Conservation (phyloP, 2,797 vertebrate species). For the Lates japonicus region DNA sequence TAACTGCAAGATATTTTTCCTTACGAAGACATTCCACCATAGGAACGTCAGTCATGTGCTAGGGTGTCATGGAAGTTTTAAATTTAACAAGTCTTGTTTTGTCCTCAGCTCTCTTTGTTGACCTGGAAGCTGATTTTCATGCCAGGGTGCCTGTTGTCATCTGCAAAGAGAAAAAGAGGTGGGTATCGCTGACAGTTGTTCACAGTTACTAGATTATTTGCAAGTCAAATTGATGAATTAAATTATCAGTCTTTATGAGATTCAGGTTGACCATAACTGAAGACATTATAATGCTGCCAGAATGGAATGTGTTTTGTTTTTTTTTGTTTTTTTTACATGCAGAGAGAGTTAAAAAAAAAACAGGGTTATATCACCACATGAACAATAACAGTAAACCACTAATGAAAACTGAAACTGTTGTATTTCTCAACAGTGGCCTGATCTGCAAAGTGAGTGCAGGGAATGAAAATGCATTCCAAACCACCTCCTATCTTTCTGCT, state of each 20-base stretch:
- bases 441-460: slow-evolving; percentile 96
- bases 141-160: slow-evolving; percentile 94
- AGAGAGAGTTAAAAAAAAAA: neutral
- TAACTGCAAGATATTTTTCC: neutral
- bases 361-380: neutral
- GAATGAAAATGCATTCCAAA: slow-evolving; percentile 94
- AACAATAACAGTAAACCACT: neutral
- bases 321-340: neutral
- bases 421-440: slow-evolving; percentile 86
- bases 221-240: neutral
- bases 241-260: neutral
- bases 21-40: neutral
- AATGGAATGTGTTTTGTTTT: neutral
- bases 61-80: neutral
- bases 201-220: neutral
- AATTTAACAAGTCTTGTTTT: slow-evolving; percentile 10
- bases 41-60: neutral
- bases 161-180: slow-evolving; percentile 95
- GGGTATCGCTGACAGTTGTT: neutral
- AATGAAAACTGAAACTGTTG: slow-evolving; percentile 10
- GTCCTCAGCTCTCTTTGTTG: slow-evolving; percentile 88
- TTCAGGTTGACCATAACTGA: neutral
- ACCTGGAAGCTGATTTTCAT: slow-evolving; percentile 95
- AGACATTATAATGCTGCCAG: neutral
- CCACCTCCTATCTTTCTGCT: slow-evolving; percentile 89